Base-by-base conservation (phyloP, 35 echinoderm and acorn worm species). In the Ptychodera flava region DNA sequence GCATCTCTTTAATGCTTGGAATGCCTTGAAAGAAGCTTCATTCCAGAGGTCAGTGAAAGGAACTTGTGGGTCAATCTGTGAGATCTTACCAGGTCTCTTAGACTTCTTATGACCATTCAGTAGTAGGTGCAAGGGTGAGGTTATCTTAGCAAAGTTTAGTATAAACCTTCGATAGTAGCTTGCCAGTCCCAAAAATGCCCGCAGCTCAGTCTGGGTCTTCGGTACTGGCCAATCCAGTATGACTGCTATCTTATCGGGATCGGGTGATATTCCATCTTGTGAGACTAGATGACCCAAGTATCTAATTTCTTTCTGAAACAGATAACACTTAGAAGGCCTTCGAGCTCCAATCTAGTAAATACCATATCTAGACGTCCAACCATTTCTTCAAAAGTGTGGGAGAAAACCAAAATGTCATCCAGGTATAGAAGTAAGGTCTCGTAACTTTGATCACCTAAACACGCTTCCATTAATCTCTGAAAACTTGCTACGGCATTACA, bases 401-500 rank as follows among this genome's bases (percentile, higher is more conserved):
- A n/a, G n/a, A n/a, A n/a, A n/a, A n/a, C n/a, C n/a, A n/a, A n/a
- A n/a, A n/a, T n/a, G n/a, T 83, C 79, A 77, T 82, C 80, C 36
- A 89, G 81, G 36, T 82, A 83, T 28, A 89, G 29, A 36, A 89
- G n/a, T 1, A 79, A 83, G 31, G 38, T 38, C 36, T 89, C 52
- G 79, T 80, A 89, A 29, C 79, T 14, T n/a, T 82, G 27, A 22
- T 80, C 87, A 81, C 77, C 79, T 1, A 89, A 45, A 35, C 81
- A 79, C 33, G 52, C 80, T 32, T 89, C 37, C 79, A 89, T 84
- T 32, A 89, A 45, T 28, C 81, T 35, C 38, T 84, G 78, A 34
- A 89, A 84, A 15, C 45, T 84, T 16, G 88, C 88, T 14, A 75
- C 81, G 1, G 91, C 91, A 37, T 92, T 89, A 28, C 80, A 84